Base-by-base conservation (phyloP, 2,797 vertebrate genomes). In the Atherinosoma microstoma region DNA sequence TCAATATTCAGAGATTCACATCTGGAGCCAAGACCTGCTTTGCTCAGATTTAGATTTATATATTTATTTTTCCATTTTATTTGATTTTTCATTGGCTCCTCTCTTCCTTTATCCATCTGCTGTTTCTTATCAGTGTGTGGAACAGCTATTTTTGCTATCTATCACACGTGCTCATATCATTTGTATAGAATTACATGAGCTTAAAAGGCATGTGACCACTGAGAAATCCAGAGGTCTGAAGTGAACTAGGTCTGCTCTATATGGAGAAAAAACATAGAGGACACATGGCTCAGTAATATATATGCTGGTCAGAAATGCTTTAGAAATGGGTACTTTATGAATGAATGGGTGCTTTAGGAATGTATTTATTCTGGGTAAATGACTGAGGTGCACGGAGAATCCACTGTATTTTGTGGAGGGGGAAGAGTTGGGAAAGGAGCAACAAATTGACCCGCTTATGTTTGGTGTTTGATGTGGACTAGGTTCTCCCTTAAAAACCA, bases 1-100 rank as follows among this genome's bases (percentile, higher is more conserved):
- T 97, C 96, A 97, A 97, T 97, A 98, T 97, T 97, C 96, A 97
- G 94, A 96, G 90, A 95, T 95, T 94, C 95, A 96, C 96, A 97
- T 97, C 96, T 96, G 96, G 95, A 96, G 94, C 93, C 85, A 91
- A 93, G 90, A 80, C 85, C 89, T 91, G 93, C 92, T 94, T 80
- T 82, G 83, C 84, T 89, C 76, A 83, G 90, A 92, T 94, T 93
- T 93, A 84, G 92, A 93, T 94, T 92, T 95, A 93, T 94, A 95
- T 95, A 91, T 92, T 87, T 91, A 79, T 85, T 82, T 75, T 0
- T 22, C 7, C 66, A 70, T 75, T 88, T 72, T 84, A 70, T 87
- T 84, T 77, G 75, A 82, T 89, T 86, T 79, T 77, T 62, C 78
- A 78, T 80, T 84, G 82, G 74, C 82, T 85, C 45, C 65, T 69